A percentile compares a stretch with the other conserved stretches of the same genome.
Evolutionary conservation across 2,888 invertebrate species (phyloP).

Genomic region (Colostygia pectinataria): DNA sequence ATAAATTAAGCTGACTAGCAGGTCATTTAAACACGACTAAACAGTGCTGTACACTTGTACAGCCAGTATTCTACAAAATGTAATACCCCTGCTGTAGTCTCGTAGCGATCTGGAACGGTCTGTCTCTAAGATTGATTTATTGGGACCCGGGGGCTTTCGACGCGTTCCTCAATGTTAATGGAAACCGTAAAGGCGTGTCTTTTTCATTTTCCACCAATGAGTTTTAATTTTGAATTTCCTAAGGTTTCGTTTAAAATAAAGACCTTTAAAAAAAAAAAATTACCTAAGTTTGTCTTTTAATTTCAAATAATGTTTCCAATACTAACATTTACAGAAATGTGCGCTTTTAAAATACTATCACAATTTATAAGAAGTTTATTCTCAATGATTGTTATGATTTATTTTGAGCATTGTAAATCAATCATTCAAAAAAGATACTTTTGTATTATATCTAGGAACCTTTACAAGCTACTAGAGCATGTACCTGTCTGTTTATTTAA

Average conservation of each 20-base stretch:
- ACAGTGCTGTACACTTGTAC: not conserved
- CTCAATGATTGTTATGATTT: no score
- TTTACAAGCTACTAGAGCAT: not conserved
- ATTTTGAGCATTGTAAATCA: no score
- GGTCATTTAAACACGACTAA: not conserved
- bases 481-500: slow-evolving; percentile 17
- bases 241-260: no score
- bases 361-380: no score
- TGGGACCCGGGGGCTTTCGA: slow-evolving; percentile 52
- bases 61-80: slow-evolving; percentile 38
- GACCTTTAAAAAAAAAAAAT: no score
- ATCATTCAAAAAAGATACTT: no score
- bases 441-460: slow-evolving; percentile 35
- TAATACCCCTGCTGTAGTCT: slow-evolving; percentile 42
- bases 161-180: slow-evolving; percentile 64
- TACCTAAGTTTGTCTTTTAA: no score
- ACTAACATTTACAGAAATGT: no score
- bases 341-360: no score
- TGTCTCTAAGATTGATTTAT: slow-evolving; percentile 67
- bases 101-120: slow-evolving; percentile 44
- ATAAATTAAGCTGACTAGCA: not conserved
- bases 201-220: slow-evolving; percentile 65
- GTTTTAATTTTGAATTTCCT: slow-evolving; percentile 40
- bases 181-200: slow-evolving; percentile 63
- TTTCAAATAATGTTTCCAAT: no score